These are phyloP conservation scores for Drosophila bunnanda DNA, from an alignment of 2,888 invertebrate species.

Conservation along the genomic window DNA sequence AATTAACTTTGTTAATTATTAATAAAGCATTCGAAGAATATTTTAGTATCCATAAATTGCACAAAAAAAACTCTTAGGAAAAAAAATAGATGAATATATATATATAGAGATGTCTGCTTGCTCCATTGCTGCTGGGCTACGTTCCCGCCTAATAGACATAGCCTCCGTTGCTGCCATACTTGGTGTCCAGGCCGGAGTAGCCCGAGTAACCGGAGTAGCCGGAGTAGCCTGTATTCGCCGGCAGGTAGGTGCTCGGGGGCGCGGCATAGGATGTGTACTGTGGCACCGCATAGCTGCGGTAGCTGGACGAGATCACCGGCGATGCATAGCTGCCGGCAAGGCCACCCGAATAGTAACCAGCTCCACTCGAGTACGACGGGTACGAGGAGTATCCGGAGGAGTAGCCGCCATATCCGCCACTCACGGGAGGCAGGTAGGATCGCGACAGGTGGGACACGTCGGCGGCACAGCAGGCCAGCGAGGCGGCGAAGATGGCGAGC, in stretches of 20 bases:
- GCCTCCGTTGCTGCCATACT: constrained; percentile 78
- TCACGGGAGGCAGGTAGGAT: constrained; percentile 73
- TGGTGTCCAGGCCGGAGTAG: constrained; percentile 68
- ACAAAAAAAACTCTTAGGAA: constrained; percentile 17
- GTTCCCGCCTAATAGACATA: constrained; percentile 69
- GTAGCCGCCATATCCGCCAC: constrained; percentile 44
- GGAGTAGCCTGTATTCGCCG: constrained; percentile 35
- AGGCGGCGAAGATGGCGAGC: constrained; percentile 56
- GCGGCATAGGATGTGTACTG: constrained; percentile 59
- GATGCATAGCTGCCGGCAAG: constrained; percentile 38
- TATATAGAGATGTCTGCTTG: constrained; percentile 5
- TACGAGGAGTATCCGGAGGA: constrained; percentile 46
- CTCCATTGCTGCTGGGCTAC: constrained; percentile 21
- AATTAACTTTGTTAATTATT: constrained; percentile 2
- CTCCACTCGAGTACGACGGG: constrained; percentile 53
- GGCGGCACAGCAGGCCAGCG: constrained; percentile 62
- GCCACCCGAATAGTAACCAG: constrained; percentile 44
- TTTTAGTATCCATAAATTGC: constrained; percentile 25
- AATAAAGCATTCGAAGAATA: constrained; percentile 14
- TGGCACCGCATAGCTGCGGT: constrained; percentile 61
- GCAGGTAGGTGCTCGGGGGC: constrained; percentile 62
- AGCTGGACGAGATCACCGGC: constrained; percentile 53
- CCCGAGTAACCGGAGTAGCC: constrained; percentile 42
- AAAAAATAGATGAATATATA: constrained; percentile 5
- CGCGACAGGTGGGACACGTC: constrained; percentile 78